Conservation (phyloP, 2,113 vertebrate species). For the Barbus barbus region DNA sequence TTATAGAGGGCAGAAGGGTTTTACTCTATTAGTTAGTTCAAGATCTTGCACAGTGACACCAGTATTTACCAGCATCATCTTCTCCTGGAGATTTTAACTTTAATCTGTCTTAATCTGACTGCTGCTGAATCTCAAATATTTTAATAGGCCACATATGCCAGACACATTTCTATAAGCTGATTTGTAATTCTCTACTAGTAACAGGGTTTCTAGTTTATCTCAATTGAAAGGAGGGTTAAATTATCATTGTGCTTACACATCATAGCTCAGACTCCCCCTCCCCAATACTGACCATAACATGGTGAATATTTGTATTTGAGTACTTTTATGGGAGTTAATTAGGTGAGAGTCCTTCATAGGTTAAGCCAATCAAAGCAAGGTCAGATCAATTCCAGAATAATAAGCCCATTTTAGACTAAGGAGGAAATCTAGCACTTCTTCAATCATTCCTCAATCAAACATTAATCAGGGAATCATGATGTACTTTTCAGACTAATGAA, state of each 20-base stretch:
- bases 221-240: background rate
- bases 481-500: conserved; percentile 9
- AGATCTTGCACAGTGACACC: conserved; percentile 7
- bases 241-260: background rate
- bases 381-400: background rate
- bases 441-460: background rate
- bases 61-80: background rate
- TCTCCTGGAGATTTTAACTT: background rate
- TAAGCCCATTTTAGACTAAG: background rate
- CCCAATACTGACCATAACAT: background rate
- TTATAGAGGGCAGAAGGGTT: conserved; percentile 66
- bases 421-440: background rate
- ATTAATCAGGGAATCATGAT: background rate
- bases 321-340: background rate
- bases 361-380: conserved; percentile 7
- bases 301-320: background rate
- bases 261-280: background rate
- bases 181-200: background rate
- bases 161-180: background rate
- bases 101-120: background rate
- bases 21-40: conserved; percentile 39
- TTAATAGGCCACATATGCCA: background rate
- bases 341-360: background rate
- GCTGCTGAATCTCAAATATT: background rate
- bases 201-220: background rate